Base-by-base conservation (phyloP, 2,797 vertebrate genomes). In the Alfaro cultratus region DNA sequence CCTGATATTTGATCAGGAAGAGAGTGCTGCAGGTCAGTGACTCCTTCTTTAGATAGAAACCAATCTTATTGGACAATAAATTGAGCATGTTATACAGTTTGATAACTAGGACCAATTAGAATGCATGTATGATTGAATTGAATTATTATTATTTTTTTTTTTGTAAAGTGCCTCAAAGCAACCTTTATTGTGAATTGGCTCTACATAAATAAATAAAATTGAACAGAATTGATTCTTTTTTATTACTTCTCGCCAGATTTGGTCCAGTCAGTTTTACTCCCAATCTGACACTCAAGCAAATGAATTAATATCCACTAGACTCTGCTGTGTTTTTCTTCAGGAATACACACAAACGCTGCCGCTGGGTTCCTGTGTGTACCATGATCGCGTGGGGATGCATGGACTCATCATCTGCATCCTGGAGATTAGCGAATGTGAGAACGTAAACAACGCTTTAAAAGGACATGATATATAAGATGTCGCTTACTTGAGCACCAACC, bases 391-490 rank as follows among this genome's bases (percentile, higher is more conserved):
- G 83, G 84, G 49, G 76, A 83, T 76, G 39, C 34, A 53, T 62
- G 53, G 64, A 74, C 46, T 72, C 60, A 73, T 70, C 60, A 78
- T 90, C 75, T 91, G 80, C 79, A 77, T 82, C 53, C 79, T 83
- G 64, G 60, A 83, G 78, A 87, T 23, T 77, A 85, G 76, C 23
- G 62, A 81, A 71, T 75, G 43, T 74, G 70, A 87, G 85, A 91
- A 92, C 83, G 57, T 90, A 90, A 93, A 92, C 86, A 88, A 71
- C 12, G 55, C 55, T 49, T 49, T 13, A 47, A 71, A 47, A 15
- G 64, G 29, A 29, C 15, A 10, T 49, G 29, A 76, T 47, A 73
- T 41, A 76, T 45, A 39, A 77, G 13, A 43, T 21, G 70, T 41
- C 0, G 36, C 78, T 81, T 78, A 72, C 83, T 49, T 55, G 18